A percentile compares a stretch with the other conserved stretches of the same genome.
Evolutionary conservation across 1,140 invertebrate genomes (phyloP).

Genomic region (Thaumetopoea pityocampa): DNA sequence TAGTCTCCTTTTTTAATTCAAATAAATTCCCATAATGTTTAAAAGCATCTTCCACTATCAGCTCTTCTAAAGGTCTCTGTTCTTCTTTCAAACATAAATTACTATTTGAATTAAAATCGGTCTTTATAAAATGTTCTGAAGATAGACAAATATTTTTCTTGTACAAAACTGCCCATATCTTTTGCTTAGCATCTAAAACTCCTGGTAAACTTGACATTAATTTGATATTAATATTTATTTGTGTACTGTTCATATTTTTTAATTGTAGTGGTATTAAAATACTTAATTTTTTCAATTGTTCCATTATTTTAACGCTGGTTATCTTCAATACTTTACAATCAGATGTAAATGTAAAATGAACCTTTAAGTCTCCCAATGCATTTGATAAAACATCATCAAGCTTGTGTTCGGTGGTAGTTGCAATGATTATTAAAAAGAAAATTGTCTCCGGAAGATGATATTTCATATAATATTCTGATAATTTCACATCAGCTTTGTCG

Average conservation of each 20-base stretch:
- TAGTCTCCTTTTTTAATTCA: conserved; percentile 24
- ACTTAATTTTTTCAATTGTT: conserved; percentile 37
- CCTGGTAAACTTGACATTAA: conserved; percentile 41
- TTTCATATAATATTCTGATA: conserved; percentile 37
- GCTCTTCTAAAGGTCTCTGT: conserved; percentile 21
- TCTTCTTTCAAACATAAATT: conserved; percentile 22
- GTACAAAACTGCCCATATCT: conserved; percentile 40
- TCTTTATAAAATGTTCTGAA: conserved; percentile 52
- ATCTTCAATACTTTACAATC: conserved; percentile 39
- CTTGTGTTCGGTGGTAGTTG: conserved; percentile 25
- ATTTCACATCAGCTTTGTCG: conserved; percentile 29
- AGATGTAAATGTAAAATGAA: conserved; percentile 44
- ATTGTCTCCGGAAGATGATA: conserved; percentile 36
- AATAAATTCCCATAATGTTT: conserved; percentile 35
- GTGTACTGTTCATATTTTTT: conserved; percentile 18
- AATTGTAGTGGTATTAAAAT: conserved; percentile 38
- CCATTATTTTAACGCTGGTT: conserved; percentile 33
- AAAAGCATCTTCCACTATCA: conserved; percentile 26
- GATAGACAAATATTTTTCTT: conserved; percentile 31
- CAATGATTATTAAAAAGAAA: conserved; percentile 41
- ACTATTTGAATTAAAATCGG: conserved; percentile 12
- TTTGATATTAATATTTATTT: conserved; percentile 37
- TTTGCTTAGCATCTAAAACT: conserved; percentile 35
- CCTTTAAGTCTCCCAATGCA: conserved; percentile 41
- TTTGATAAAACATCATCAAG: conserved; percentile 36